Evolutionary conservation across 2,113 vertebrate genomes (phyloP).

Genomic region (Burhinus bistriatus): DNA sequence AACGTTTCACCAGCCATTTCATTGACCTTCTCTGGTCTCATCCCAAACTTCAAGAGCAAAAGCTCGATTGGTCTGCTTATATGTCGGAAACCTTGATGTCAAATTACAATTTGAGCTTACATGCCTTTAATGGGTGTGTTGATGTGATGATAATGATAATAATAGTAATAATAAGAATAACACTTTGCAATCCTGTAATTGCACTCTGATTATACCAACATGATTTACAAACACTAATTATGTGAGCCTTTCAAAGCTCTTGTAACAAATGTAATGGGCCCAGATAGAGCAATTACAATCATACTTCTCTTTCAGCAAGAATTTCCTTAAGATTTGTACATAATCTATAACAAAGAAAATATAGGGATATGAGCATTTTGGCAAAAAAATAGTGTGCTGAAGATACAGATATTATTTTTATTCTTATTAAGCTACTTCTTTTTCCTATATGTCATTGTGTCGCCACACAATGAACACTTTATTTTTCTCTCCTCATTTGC

Average conservation of each 20-base stretch:
- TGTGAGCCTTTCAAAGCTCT: neutral
- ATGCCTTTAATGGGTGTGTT: neutral
- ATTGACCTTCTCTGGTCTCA: neutral
- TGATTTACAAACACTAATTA: conserved; percentile 56
- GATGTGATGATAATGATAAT: neutral
- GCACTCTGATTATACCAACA: conserved; percentile 7
- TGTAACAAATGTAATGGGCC: neutral
- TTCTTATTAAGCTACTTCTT: conserved; percentile 35
- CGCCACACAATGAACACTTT: neutral
- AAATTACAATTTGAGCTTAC: neutral
- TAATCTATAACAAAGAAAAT: neutral
- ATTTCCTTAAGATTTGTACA: neutral
- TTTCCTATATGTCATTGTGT: neutral
- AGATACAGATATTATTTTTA: neutral
- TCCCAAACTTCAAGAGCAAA: neutral
- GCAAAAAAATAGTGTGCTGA: neutral
- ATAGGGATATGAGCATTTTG: neutral
- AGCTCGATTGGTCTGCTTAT: neutral
- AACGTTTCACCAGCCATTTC: neutral
- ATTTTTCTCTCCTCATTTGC: conserved; percentile 13
- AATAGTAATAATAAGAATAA: neutral
- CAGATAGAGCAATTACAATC: neutral
- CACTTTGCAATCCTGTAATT: neutral
- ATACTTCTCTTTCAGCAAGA: neutral
- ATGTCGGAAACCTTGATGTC: neutral